These are phyloP conservation scores for Eustalomyia histrio DNA, from an alignment of 2,888 invertebrate species.

Conservation along the genomic window DNA sequence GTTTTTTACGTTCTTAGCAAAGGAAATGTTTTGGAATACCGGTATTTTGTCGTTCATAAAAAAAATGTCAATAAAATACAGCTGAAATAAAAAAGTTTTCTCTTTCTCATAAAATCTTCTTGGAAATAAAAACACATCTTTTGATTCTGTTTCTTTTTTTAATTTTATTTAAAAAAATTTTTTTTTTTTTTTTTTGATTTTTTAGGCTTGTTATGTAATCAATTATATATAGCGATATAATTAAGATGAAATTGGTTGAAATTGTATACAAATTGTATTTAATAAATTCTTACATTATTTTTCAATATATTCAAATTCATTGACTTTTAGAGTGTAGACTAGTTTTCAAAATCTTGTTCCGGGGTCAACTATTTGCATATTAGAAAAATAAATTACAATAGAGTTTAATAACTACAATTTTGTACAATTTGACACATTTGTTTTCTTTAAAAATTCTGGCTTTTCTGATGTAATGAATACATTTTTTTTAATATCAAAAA, in stretches of 20 bases:
- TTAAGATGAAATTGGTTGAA: constrained; percentile 36
- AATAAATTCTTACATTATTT: constrained; percentile 19
- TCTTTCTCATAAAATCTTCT: background rate
- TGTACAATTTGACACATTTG: too few relatives aligned
- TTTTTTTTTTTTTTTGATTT: constrained; percentile 55
- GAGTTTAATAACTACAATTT: background rate
- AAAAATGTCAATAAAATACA: too few relatives aligned
- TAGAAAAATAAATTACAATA: constrained; percentile 3
- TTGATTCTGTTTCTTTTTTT: constrained; percentile 29
- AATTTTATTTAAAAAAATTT: constrained; percentile 35
- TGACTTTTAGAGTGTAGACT: constrained; percentile 45
- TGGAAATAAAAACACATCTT: constrained; percentile 46
- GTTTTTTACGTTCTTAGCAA: too few relatives aligned
- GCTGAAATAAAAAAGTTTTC: background rate
- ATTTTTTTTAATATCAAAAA: too few relatives aligned
- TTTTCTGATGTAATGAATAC: too few relatives aligned
- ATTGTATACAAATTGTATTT: constrained; percentile 31
- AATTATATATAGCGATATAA: constrained; percentile 50
- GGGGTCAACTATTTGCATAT: constrained; percentile 14
- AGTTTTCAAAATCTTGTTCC: constrained; percentile 27
- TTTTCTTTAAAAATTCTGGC: background rate
- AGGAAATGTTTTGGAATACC: too few relatives aligned
- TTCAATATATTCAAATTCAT: constrained; percentile 7
- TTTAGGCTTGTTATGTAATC: constrained; percentile 57
- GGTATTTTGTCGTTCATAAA: too few relatives aligned